A percentile compares a stretch with the other conserved stretches of the same genome.
phyloP scores from a whole-genome alignment of 2,888 invertebrate species.

The Rhagonycha fulva region DNA sequence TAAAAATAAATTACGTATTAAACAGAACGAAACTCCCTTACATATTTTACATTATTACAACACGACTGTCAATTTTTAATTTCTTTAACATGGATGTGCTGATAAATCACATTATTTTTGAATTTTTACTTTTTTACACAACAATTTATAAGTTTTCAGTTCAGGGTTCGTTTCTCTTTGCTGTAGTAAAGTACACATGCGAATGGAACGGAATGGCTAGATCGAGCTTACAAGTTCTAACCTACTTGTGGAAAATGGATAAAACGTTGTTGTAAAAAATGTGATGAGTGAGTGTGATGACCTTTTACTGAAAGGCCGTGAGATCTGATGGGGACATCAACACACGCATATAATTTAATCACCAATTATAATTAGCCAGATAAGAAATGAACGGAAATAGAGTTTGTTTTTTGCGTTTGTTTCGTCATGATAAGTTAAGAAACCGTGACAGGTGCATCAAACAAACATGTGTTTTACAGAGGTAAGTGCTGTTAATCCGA shows the following conservation, averaged over 20 bases:
- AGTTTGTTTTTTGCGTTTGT: constrained; percentile 28
- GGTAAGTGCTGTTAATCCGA: constrained; percentile 20
- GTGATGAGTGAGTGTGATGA: constrained; percentile 32
- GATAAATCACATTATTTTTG: not conserved
- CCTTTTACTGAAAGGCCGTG: constrained; percentile 34
- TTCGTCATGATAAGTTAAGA: constrained; percentile 24
- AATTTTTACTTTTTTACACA: not conserved
- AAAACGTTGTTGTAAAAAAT: not conserved
- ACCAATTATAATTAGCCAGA: constrained; percentile 30
- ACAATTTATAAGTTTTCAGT: not conserved
- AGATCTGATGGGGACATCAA: constrained; percentile 34
- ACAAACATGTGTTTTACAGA: constrained; percentile 28
- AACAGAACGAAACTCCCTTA: not conserved
- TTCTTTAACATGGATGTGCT: constrained; percentile 1
- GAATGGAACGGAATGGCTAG: not conserved
- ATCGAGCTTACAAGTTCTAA: not conserved
- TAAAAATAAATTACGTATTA: constrained; percentile 19
- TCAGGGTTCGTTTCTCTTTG: not conserved
- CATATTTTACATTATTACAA: not conserved
- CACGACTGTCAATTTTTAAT: constrained; percentile 4
- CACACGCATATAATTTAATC: constrained; percentile 35
- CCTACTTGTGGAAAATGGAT: not conserved
- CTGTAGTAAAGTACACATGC: not conserved
- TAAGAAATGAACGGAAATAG: constrained; percentile 33
- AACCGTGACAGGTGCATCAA: constrained; percentile 32